Conservation (phyloP, 2,888 invertebrate species). For the Tetragonula carbonaria region DNA sequence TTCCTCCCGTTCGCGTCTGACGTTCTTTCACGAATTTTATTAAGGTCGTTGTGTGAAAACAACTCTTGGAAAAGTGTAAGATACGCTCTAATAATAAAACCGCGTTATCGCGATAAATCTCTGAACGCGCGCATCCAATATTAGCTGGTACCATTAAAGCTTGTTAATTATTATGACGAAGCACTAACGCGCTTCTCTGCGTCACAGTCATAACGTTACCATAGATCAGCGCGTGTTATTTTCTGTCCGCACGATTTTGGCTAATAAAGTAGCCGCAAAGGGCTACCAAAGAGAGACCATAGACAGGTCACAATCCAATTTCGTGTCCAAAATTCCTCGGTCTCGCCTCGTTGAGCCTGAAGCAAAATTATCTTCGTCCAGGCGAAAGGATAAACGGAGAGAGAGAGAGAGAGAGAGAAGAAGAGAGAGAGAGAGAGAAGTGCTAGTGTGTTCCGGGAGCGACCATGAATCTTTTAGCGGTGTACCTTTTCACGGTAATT, state of each 20-base stretch:
- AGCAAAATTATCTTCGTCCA: slow-evolving; percentile 65
- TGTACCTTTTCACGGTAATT: slow-evolving; percentile 76
- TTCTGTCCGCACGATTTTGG: not conserved
- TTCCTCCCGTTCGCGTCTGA: too few species aligned
- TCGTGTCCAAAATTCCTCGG: slow-evolving; percentile 15
- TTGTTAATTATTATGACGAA: not conserved
- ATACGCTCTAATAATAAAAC: not conserved
- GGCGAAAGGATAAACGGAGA: slow-evolving; percentile 15
- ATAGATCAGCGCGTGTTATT: not conserved
- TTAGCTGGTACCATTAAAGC: not conserved
- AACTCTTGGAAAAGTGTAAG: too few species aligned
- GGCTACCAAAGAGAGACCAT: not conserved
- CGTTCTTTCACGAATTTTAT: not conserved
- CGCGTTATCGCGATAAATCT: not conserved
- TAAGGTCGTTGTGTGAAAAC: not conserved
- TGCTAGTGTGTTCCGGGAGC: slow-evolving; percentile 38
- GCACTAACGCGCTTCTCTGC: not conserved
- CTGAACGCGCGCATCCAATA: not conserved
- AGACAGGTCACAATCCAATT: slow-evolving; percentile 13
- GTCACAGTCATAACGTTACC: not conserved
- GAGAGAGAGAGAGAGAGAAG: not conserved
- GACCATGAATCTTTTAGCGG: slow-evolving; percentile 78
- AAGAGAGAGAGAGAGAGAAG: not conserved
- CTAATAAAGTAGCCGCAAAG: not conserved
- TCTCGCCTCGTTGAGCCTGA: slow-evolving; percentile 11